Evolutionary conservation across 2,797 vertebrate species (phyloP).

Genomic region (Diplodus sargus): DNA sequence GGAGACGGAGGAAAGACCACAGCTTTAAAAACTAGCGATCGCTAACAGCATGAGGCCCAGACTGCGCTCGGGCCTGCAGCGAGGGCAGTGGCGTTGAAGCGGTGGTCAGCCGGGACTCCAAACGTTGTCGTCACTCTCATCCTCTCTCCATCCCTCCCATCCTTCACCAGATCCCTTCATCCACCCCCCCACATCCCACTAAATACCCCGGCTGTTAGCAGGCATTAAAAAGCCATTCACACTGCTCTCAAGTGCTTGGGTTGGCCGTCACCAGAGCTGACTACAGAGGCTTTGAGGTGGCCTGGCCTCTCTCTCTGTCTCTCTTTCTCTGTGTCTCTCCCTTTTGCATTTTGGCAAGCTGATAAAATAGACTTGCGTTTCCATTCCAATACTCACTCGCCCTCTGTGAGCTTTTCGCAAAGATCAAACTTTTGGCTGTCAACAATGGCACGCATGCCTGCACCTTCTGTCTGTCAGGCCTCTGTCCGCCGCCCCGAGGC

Average conservation of each 20-base stretch:
- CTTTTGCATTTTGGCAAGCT: constrained; percentile 69
- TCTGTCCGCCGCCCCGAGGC: constrained; percentile 36
- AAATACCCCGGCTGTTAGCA: constrained; percentile 80
- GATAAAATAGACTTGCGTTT: constrained; percentile 72
- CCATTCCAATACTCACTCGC: constrained; percentile 63
- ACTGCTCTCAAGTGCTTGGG: constrained; percentile 76
- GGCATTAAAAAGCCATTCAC: constrained; percentile 85
- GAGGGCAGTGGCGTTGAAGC: constrained; percentile 18
- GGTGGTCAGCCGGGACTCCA: constrained; percentile 62
- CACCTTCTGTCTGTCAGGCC: constrained; percentile 49
- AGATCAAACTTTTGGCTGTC: constrained; percentile 61
- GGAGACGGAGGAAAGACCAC: constrained; percentile 59
- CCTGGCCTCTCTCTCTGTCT: constrained; percentile 49
- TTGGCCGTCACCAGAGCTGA: constrained; percentile 76
- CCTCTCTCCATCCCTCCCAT: constrained; percentile 53
- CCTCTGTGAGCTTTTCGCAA: constrained; percentile 48
- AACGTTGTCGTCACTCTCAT: constrained; percentile 69
- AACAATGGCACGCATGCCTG: constrained; percentile 54
- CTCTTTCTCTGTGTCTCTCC: constrained; percentile 49
- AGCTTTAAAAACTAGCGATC: constrained; percentile 36
- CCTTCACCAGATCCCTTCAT: constrained; percentile 58
- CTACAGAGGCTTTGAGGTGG: constrained; percentile 67
- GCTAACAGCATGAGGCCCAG: constrained; percentile 28
- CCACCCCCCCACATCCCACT: constrained; percentile 55
- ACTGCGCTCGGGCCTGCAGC: constrained; percentile 8